Percentiles rank a stretch among this genome's conserved stretches.
Conservation (phyloP, 2,113 vertebrate species). For the Rousettus leschenaultii region DNA sequence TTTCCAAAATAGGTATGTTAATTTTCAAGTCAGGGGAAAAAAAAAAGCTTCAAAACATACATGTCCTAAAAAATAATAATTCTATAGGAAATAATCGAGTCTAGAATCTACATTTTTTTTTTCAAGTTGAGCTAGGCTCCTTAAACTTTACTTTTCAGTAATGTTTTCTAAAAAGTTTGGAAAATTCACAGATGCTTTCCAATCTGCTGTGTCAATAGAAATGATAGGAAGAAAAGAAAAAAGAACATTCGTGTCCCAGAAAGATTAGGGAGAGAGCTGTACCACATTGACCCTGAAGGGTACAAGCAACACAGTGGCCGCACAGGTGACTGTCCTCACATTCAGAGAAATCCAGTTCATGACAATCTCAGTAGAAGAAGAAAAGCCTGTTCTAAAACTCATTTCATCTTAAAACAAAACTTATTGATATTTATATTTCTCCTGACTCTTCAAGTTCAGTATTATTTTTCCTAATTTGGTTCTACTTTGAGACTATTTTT, state of each 20-base stretch:
- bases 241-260: neutral
- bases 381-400: slow-evolving; percentile 73
- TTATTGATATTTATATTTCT: slow-evolving; percentile 38
- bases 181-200: neutral
- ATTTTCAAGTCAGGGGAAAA: neutral
- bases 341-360: slow-evolving; percentile 36
- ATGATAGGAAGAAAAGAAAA: neutral
- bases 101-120: neutral
- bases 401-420: slow-evolving; percentile 59
- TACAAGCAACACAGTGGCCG: neutral
- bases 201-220: neutral
- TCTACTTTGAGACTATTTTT: neutral
- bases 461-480: neutral
- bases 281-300: neutral
- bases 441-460: slow-evolving; percentile 66
- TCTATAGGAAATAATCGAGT: neutral
- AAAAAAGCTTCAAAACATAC: neutral
- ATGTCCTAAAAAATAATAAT: neutral
- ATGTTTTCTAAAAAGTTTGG: neutral
- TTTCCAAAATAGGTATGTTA: neutral
- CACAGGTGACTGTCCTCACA: neutral
- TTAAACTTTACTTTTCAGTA: neutral
- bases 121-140: neutral
- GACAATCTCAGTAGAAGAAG: slow-evolving; percentile 53
- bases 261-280: neutral